Evolutionary conservation across 2,888 invertebrate genomes (phyloP), one percentile per base, ranked within the genome.

Genomic region (Stictocephala bisonia): DNA sequence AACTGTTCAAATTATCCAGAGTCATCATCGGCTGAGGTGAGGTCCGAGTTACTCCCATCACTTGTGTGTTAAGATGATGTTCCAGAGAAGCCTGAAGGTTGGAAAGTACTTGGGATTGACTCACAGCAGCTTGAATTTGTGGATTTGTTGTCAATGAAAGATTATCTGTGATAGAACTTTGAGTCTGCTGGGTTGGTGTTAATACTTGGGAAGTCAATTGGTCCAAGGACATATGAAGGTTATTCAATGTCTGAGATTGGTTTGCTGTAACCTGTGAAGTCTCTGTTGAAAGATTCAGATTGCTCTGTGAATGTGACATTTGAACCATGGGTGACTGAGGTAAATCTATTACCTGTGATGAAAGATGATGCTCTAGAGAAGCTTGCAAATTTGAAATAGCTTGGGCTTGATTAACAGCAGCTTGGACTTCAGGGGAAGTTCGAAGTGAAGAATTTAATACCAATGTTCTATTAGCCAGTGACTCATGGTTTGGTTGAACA

Each of bases 381-480:
- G 60, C 60, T 40, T 60, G 60, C 22, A 60, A 35, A 40, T 60
- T 18, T 1, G 60, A 60, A 11, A 60, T 7, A 9, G 22, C 60
- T 22, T 60, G 60, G 22, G 40, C 60, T 29, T 60, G 60, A 35
- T n/a, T 60, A 2, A 60, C 60, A 2, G 60, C 60, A 3, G 40
- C 40, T 60, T 60, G 60, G 20, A 60, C 35, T 22, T 60, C 35
- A 60, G 60, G 31, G 9, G 22, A 27, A 27, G 60, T 22, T n/a
- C n/a, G n/a, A 4, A 60, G 35, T 11, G 60, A 60, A 18, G 7
- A 1, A 22, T 60, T 56, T 22, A 56, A 31, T 29, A 29, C 22
- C 40, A 60, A 11, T 18, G 60, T 40, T 22, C 40, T 4, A 22
- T 11, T 35, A 11, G 40, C 22, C 40, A 60, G 27, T 9, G 56